These are phyloP conservation scores for Drosophila neotestacea DNA, from an alignment of 2,888 invertebrate species.

Conservation along the genomic window DNA sequence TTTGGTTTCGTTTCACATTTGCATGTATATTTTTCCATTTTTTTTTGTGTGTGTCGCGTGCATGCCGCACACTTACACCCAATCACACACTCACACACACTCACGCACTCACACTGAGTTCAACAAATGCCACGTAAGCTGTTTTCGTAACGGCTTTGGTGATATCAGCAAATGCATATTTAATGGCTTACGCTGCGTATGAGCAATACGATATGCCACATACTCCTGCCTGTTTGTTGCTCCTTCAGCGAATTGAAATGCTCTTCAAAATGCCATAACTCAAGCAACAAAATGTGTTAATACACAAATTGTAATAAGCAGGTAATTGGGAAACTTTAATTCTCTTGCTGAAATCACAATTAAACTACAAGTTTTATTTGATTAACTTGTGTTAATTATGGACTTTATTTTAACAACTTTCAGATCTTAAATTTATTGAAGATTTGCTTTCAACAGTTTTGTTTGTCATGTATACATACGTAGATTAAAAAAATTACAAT, in stretches of 20 bases:
- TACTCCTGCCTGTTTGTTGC: slow-evolving; percentile 24
- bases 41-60: slow-evolving; percentile 25
- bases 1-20: slow-evolving; percentile 49
- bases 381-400: not conserved
- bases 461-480: no score
- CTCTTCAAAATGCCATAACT: slow-evolving; percentile 42
- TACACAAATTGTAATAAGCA: slow-evolving; percentile 11
- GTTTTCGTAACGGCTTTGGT: slow-evolving; percentile 75
- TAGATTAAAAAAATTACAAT: no score
- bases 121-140: slow-evolving; percentile 70
- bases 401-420: not conserved
- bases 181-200: slow-evolving; percentile 73
- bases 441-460: not conserved
- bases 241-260: slow-evolving; percentile 32
- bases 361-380: not conserved
- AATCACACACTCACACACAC: slow-evolving; percentile 18
- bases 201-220: slow-evolving; percentile 55
- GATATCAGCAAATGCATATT: slow-evolving; percentile 80
- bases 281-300: slow-evolving; percentile 22
- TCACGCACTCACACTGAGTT: slow-evolving; percentile 8
- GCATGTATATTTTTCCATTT: slow-evolving; percentile 30
- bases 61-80: slow-evolving; percentile 17
- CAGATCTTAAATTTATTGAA: not conserved
- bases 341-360: not conserved
- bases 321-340: slow-evolving; percentile 1